A percentile compares a stretch with the other conserved stretches of the same genome.
These are phyloP conservation scores for Portunus trituberculatus DNA, from an alignment of 1,140 invertebrate species.

Conservation along the genomic window DNA sequence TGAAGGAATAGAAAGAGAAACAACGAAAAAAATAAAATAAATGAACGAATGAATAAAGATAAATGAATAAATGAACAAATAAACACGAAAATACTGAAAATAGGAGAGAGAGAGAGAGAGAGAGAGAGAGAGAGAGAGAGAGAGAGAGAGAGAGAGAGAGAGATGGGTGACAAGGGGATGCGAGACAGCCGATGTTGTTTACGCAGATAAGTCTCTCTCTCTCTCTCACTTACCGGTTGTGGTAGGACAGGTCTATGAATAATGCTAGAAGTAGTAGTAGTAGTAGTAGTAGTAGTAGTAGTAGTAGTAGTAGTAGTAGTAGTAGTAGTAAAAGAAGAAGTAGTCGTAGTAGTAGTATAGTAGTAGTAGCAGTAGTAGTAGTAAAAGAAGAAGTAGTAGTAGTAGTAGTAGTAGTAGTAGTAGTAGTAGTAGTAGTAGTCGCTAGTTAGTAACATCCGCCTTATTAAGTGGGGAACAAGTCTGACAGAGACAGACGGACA, in stretches of 20 bases:
- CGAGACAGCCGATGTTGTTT: background rate
- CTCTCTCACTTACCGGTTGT: no score
- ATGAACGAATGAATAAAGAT: no score
- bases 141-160: conserved; percentile 17
- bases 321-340: background rate
- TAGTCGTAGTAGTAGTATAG: background rate
- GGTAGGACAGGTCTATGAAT: no score
- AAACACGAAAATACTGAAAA: background rate
- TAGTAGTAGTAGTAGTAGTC: conserved; percentile 9
- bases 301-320: background rate
- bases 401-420: conserved; percentile 14
- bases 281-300: background rate
- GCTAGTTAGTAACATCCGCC: background rate
- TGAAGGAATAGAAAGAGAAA: no score
- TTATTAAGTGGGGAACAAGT: no score
- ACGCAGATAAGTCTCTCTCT: background rate
- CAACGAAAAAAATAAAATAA: no score
- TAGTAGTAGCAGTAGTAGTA: background rate
- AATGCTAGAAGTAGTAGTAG: background rate
- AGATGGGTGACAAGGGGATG: background rate
- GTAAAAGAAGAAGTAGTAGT: background rate
- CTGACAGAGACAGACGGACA: no score
- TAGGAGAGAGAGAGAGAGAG: no score
- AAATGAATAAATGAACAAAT: background rate
- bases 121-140: conserved; percentile 6